These are phyloP conservation scores for Chymomyza costata DNA, from an alignment of 1,140 invertebrate species.

Conservation along the genomic window DNA sequence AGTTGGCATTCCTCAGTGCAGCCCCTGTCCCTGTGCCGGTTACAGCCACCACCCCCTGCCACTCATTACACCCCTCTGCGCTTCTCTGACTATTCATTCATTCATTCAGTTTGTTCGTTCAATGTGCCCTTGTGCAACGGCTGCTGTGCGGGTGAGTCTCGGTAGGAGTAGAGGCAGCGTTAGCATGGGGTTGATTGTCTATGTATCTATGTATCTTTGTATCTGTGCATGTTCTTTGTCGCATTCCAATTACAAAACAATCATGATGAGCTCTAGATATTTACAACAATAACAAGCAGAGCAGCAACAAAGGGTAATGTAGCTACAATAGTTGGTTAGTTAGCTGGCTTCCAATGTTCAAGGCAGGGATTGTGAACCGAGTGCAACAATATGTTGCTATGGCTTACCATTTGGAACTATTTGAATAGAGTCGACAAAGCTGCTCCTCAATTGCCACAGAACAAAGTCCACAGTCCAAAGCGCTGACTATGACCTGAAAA, in stretches of 20 bases:
- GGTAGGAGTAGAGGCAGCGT: background rate
- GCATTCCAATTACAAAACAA: conserved; percentile 73
- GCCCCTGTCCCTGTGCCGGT: background rate
- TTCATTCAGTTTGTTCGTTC: too few relatives aligned
- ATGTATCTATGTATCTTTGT: conserved; percentile 33
- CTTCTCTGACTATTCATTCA: too few relatives aligned
- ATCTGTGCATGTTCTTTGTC: conserved; percentile 33
- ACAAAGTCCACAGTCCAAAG: too few relatives aligned
- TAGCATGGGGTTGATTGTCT: conserved; percentile 23
- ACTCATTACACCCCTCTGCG: conserved; percentile 2
- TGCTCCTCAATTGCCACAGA: too few relatives aligned
- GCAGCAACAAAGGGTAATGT: conserved; percentile 9
- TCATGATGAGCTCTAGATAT: conserved; percentile 64
- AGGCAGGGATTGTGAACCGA: too few relatives aligned
- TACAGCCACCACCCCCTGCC: background rate
- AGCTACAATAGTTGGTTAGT: conserved; percentile 42
- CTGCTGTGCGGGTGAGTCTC: too few relatives aligned
- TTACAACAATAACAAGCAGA: conserved; percentile 30
- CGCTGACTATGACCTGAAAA: too few relatives aligned
- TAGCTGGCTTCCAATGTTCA: too few relatives aligned
- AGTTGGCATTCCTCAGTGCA: conserved; percentile 57
- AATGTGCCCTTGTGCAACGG: too few relatives aligned
- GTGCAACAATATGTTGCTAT: too few relatives aligned
- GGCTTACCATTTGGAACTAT: too few relatives aligned
- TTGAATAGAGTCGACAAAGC: too few relatives aligned